These are phyloP conservation scores for Hippocampus zosterae DNA, from an alignment of 2,113 vertebrate genomes.

Conservation along the genomic window DNA sequence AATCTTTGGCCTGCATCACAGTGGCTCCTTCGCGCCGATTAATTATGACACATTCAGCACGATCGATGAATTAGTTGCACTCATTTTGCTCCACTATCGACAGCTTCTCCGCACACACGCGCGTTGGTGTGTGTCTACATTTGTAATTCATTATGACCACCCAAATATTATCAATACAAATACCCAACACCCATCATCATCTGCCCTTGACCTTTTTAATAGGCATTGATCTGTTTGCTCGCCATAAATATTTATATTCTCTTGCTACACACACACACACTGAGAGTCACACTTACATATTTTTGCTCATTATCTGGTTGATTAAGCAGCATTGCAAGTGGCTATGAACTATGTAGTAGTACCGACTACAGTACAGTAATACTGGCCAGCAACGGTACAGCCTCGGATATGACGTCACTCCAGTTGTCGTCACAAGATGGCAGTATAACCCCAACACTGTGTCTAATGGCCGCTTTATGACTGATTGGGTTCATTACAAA, in stretches of 20 bases:
- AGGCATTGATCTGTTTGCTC: slow-evolving; percentile 66
- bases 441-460: slow-evolving; percentile 49
- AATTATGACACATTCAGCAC: slow-evolving; percentile 68
- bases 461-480: slow-evolving; percentile 1
- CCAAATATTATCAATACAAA: slow-evolving; percentile 56
- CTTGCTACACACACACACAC: slow-evolving; percentile 19
- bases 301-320: slow-evolving; percentile 61
- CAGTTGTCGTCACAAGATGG: slow-evolving; percentile 55
- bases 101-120: slow-evolving; percentile 12
- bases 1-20: slow-evolving; percentile 56
- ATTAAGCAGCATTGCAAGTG: slow-evolving; percentile 57
- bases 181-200: slow-evolving; percentile 63
- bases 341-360: slow-evolving; percentile 49
- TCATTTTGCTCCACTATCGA: slow-evolving; percentile 41
- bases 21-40: slow-evolving; percentile 62
- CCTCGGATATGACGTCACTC: neutral
- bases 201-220: slow-evolving; percentile 70
- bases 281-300: slow-evolving; percentile 35
- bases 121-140: slow-evolving; percentile 19
- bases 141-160: slow-evolving; percentile 56
- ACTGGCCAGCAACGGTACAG: neutral
- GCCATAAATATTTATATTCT: slow-evolving; percentile 64
- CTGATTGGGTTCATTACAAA: slow-evolving; percentile 10
- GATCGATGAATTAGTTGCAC: slow-evolving; percentile 63
- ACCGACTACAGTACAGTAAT: neutral